Percentiles rank a stretch among this genome's conserved stretches.
These are phyloP conservation scores for Sebastes oblongus DNA, from an alignment of 2,797 vertebrate genomes.

Conservation along the genomic window DNA sequence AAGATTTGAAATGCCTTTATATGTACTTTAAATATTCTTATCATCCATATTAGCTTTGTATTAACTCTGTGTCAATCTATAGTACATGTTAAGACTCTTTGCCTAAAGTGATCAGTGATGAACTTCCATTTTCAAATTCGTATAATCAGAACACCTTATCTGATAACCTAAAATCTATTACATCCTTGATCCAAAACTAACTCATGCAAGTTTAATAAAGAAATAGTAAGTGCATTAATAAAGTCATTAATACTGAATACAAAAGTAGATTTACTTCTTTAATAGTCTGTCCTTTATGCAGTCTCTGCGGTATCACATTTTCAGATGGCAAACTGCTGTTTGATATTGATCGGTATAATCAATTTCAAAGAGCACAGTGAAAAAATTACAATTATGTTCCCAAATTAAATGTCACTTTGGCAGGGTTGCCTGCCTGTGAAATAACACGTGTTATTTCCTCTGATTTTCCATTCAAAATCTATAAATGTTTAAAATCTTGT, in stretches of 20 bases:
- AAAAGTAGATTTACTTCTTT: not conserved
- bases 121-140: not conserved
- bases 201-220: not conserved
- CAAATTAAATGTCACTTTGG: slow-evolving; percentile 22
- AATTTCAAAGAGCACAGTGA: not conserved
- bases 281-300: not conserved
- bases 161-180: not conserved
- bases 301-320: not conserved
- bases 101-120: not conserved
- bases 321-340: not conserved
- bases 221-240: not conserved
- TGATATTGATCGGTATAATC: slow-evolving; percentile 3
- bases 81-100: not conserved
- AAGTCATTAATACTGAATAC: not conserved
- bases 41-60: not conserved
- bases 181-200: not conserved
- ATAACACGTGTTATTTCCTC: not conserved
- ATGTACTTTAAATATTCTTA: not conserved
- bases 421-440: not conserved
- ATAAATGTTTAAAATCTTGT: slow-evolving; percentile 15
- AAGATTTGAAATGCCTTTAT: not conserved
- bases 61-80: not conserved
- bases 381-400: not conserved
- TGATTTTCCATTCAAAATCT: not conserved
- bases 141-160: not conserved